Evolutionary conservation across 2,888 invertebrate genomes (phyloP), one percentile per base, ranked within the genome.

Genomic region (Carcina quercana): DNA sequence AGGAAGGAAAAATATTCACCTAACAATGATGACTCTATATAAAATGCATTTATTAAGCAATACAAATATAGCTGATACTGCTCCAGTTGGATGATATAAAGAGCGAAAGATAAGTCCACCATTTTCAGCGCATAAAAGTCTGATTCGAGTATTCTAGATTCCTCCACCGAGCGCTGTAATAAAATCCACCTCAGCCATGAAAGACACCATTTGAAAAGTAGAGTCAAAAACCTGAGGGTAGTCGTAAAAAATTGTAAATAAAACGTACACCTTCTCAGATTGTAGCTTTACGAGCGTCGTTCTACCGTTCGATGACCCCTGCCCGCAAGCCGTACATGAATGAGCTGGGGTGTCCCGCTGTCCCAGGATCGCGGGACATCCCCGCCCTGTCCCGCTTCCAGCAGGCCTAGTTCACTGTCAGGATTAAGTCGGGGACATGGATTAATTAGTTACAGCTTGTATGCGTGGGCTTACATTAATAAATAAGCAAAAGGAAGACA

Each of bases 281-380:
- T 13, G 21, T 15, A 25, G 32, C 24, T 30, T 30, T 35, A 28
- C 20, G 14, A 13, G 17, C 21, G 34, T 34, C 15, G 13, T 22
- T 22, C 13, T 20, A 24, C 24, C 8, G 29, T 19, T 28, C 32
- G 21, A 6, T 29, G 21, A 36, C 35, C 28, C 13, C 17, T n/a
- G n/a, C n/a, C 6, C 21, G 24, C 12, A n/a, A 11, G 15, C 15
- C 22, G 22, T 14, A 19, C 29, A 8, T 28, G 35, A 32, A 32
- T 29, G 32, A 17, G 13, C 11, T 36, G 25, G 32, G 25, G 5
- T 25, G 21, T 25, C 35, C 32, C 2, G n/a, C 25, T 10, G 11
- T 12, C 27, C 13, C 28, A 13, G 3, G 5, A 12, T 5, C 5
- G 19, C 30, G 17, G 25, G 29, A 38, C 30, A 28, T 28, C 20